Evolutionary conservation across 2,888 invertebrate species (phyloP).

Genomic region (Drosophila vallismaia): DNA sequence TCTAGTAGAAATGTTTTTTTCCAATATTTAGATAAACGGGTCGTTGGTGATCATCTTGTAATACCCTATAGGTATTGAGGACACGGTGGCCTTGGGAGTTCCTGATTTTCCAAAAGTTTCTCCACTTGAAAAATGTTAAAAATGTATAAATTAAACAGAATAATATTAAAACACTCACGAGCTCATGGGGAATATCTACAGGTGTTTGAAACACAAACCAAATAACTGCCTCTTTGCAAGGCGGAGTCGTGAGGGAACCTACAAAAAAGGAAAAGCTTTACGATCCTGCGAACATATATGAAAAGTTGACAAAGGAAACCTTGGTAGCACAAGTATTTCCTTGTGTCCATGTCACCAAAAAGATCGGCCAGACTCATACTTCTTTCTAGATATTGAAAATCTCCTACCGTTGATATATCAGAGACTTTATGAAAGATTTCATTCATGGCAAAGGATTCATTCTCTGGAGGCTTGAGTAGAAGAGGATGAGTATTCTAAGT

Average conservation of each 20-base stretch:
- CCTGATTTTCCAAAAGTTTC: constrained; percentile 53
- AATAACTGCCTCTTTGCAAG: constrained; percentile 55
- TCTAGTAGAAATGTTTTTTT: neutral
- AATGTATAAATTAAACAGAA: neutral
- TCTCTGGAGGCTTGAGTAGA: constrained; percentile 9
- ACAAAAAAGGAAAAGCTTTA: neutral
- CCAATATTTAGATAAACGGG: constrained; percentile 24
- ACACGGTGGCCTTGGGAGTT: constrained; percentile 49
- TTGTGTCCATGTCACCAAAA: constrained; percentile 29
- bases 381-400: constrained; percentile 14
- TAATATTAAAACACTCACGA: neutral
- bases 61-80: constrained; percentile 52
- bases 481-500: neutral
- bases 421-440: constrained; percentile 42
- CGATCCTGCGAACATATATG: neutral
- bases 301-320: constrained; percentile 25
- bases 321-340: constrained; percentile 55
- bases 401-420: constrained; percentile 15
- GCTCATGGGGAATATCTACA: constrained; percentile 34
- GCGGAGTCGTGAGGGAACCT: constrained; percentile 68
- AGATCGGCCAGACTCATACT: constrained; percentile 46
- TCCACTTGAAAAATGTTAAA: constrained; percentile 27
- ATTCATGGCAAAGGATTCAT: constrained; percentile 24
- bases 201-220: constrained; percentile 65
- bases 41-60: constrained; percentile 42